phyloP scores from a whole-genome alignment of 2,113 vertebrate genomes.

The Plectropomus leopardus region DNA sequence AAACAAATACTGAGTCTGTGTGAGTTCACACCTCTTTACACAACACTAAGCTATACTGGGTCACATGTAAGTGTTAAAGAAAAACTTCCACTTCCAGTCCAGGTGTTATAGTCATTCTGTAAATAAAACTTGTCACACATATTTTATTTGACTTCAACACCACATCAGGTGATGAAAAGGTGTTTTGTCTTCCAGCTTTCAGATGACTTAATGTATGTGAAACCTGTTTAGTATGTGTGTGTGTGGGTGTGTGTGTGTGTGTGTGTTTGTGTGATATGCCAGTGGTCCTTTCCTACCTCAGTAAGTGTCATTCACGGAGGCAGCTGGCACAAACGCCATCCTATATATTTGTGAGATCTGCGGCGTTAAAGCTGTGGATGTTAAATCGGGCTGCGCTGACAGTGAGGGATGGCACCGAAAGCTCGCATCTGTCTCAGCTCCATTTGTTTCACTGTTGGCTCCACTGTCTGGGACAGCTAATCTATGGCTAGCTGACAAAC shows the following conservation, averaged over 20 bases:
- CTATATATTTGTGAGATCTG: slow-evolving; percentile 24
- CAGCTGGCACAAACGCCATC: slow-evolving; percentile 33
- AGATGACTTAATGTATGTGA: slow-evolving; percentile 17
- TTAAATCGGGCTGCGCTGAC: slow-evolving; percentile 55
- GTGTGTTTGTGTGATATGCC: neutral
- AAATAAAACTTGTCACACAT: neutral
- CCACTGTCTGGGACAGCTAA: slow-evolving; percentile 71
- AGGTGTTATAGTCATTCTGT: slow-evolving; percentile 1
- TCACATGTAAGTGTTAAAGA: neutral
- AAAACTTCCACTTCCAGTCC: slow-evolving; percentile 10
- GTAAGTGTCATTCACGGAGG: slow-evolving; percentile 34
- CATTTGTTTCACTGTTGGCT: slow-evolving; percentile 77
- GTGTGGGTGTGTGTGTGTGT: neutral
- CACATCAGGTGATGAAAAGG: neutral
- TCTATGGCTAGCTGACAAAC: slow-evolving; percentile 78
- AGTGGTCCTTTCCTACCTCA: slow-evolving; percentile 17
- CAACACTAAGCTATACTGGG: neutral
- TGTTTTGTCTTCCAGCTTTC: slow-evolving; percentile 22
- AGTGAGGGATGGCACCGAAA: slow-evolving; percentile 67
- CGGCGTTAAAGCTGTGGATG: slow-evolving; percentile 49
- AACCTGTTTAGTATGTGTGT: neutral
- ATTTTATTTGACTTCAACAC: slow-evolving; percentile 32
- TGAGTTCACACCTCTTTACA: no score
- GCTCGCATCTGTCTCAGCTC: slow-evolving; percentile 74
- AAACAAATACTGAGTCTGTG: neutral